A percentile compares a stretch with the other conserved stretches of the same genome.
Conservation (phyloP, 2,113 vertebrate species). For the Epinephelus cyanopodus region DNA sequence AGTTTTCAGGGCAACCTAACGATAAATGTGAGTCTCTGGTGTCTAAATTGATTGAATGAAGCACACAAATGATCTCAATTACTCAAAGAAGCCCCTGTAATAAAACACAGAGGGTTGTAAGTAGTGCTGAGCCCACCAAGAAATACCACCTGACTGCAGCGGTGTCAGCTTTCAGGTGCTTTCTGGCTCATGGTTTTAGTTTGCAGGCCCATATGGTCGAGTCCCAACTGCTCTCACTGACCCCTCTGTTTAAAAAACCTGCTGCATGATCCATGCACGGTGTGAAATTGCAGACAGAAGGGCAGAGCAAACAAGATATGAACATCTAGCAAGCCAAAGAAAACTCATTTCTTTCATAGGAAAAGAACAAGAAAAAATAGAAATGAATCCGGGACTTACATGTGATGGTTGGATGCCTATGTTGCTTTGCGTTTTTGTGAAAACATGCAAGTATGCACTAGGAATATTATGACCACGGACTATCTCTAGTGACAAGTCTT, state of each 20-base stretch:
- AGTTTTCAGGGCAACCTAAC: no score
- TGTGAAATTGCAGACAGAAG: background rate
- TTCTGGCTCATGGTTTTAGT: slow-evolving; percentile 11
- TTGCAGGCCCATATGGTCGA: background rate
- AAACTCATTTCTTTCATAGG: background rate
- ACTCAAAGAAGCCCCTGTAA: background rate
- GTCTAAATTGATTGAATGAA: background rate
- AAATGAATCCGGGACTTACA: background rate
- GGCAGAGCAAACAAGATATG: background rate
- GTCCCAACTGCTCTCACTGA: background rate
- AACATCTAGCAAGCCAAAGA: background rate
- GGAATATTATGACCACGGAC: no score
- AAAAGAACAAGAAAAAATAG: background rate
- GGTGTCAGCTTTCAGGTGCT: background rate
- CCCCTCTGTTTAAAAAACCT: background rate
- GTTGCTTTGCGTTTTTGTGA: background rate
- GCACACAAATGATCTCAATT: background rate
- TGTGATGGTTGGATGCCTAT: background rate
- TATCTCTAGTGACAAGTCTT: no score
- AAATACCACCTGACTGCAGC: slow-evolving; percentile 11
- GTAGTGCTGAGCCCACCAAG: slow-evolving; percentile 1
- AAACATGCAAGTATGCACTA: no score
- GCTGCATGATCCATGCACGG: background rate
- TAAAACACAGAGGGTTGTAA: background rate
- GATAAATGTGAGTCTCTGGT: background rate